Conservation (phyloP, 2,797 vertebrate species). For the Scolopax bukidnonensis region DNA sequence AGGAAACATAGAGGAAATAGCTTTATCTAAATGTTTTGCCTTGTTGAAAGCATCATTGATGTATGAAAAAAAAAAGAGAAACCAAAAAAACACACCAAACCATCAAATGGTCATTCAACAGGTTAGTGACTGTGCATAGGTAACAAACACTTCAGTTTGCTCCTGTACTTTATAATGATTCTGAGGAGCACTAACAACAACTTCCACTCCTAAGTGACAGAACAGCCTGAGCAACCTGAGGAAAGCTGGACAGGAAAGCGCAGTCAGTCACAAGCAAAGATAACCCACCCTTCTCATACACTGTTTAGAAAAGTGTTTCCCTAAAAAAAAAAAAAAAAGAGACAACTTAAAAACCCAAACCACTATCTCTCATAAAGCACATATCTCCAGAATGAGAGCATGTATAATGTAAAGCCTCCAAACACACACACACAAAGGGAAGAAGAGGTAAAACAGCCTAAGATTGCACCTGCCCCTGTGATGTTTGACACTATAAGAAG, state of each 20-base stretch:
- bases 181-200: not conserved
- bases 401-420: not conserved
- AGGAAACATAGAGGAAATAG: not conserved
- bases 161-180: not conserved
- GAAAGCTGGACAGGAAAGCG: not conserved
- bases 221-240: not conserved
- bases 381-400: not conserved
- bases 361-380: not conserved
- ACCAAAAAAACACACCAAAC: not conserved
- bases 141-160: not conserved
- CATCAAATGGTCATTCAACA: not conserved
- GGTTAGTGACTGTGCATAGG: not conserved
- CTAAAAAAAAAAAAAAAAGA: not conserved
- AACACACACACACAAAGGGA: not conserved
- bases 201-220: not conserved
- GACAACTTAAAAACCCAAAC: not conserved
- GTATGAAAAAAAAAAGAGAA: accelerated
- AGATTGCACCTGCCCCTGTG: not conserved
- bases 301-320: not conserved
- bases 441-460: not conserved
- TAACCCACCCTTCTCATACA: not conserved
- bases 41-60: not conserved
- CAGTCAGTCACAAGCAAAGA: not conserved
- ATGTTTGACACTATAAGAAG: not conserved
- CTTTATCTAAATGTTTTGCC: not conserved